phyloP scores from a whole-genome alignment of 2,797 vertebrate species.

The Pagetopsis macropterus region DNA sequence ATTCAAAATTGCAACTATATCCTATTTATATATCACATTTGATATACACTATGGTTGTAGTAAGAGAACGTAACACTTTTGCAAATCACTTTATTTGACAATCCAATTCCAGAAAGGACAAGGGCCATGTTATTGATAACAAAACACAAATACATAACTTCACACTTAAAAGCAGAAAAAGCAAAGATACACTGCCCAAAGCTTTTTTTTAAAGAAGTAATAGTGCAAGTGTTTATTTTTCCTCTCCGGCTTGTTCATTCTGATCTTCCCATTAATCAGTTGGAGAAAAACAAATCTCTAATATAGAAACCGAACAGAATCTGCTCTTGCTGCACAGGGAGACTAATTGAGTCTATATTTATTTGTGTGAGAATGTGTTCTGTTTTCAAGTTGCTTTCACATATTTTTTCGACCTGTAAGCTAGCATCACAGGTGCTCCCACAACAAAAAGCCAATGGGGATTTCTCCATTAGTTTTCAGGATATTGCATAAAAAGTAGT shows the following conservation, averaged over 20 bases:
- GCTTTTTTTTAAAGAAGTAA: not conserved
- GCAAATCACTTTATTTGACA: not conserved
- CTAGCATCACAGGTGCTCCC: too few relatives aligned
- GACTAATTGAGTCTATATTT: conserved; percentile 44
- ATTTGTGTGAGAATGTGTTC: conserved; percentile 23
- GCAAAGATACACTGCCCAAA: not conserved
- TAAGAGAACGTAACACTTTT: not conserved
- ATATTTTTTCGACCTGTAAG: too few relatives aligned
- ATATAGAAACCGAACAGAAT: conserved; percentile 24
- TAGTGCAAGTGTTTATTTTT: not conserved
- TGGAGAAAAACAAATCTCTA: not conserved
- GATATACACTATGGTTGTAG: not conserved
- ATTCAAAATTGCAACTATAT: not conserved
- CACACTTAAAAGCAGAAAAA: not conserved
- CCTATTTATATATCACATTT: not conserved
- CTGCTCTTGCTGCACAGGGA: conserved; percentile 30
- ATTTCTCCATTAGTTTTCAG: too few relatives aligned
- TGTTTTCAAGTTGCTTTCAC: too few relatives aligned
- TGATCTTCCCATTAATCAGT: conserved; percentile 49
- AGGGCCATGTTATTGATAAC: not conserved
- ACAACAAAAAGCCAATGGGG: too few relatives aligned
- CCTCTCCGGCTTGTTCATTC: conserved; percentile 29
- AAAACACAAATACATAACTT: not conserved
- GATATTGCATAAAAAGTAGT: too few relatives aligned
- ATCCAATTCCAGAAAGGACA: not conserved